Percentiles rank a stretch among this genome's conserved stretches.
Conservation (phyloP, 2,888 invertebrate species). For the Cheilosia soror region DNA sequence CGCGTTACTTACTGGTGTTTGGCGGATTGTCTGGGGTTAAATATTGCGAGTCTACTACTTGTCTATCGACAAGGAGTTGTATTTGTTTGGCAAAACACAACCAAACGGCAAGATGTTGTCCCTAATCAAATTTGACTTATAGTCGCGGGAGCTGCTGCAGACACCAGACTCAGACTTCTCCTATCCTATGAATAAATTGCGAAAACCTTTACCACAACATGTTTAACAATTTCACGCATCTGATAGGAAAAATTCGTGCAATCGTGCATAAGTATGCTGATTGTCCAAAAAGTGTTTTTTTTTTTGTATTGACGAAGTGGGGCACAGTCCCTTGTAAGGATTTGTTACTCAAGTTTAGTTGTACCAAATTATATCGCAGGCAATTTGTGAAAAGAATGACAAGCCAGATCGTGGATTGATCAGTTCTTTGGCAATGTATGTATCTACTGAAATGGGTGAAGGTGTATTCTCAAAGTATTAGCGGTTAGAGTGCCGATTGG, state of each 20-base stretch:
- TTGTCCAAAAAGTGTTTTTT: slow-evolving; percentile 5
- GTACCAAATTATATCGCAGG: neutral
- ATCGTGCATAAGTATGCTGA: slow-evolving; percentile 17
- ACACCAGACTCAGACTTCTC: neutral
- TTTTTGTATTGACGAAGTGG: slow-evolving; percentile 28
- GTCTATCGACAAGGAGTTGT: slow-evolving; percentile 45
- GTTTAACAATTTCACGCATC: slow-evolving; percentile 52
- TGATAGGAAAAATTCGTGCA: slow-evolving; percentile 50
- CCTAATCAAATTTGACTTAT: slow-evolving; percentile 71
- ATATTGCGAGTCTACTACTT: slow-evolving; percentile 47
- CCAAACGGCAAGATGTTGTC: slow-evolving; percentile 58
- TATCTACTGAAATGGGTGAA: too few species aligned
- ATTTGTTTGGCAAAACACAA: slow-evolving; percentile 19
- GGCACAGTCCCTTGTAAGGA: neutral
- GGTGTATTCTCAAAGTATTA: too few species aligned
- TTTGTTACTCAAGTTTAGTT: neutral
- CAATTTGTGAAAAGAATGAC: neutral
- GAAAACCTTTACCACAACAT: slow-evolving; percentile 44
- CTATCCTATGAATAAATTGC: slow-evolving; percentile 37
- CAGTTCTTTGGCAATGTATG: too few species aligned
- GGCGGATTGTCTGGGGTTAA: slow-evolving; percentile 53
- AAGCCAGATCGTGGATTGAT: too few species aligned
- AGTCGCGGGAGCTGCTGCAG: slow-evolving; percentile 12
- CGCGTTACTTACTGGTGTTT: slow-evolving; percentile 64
- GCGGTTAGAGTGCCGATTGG: too few species aligned